phyloP scores from a whole-genome alignment of 2,888 invertebrate genomes.

The Nemoura dubitans region DNA sequence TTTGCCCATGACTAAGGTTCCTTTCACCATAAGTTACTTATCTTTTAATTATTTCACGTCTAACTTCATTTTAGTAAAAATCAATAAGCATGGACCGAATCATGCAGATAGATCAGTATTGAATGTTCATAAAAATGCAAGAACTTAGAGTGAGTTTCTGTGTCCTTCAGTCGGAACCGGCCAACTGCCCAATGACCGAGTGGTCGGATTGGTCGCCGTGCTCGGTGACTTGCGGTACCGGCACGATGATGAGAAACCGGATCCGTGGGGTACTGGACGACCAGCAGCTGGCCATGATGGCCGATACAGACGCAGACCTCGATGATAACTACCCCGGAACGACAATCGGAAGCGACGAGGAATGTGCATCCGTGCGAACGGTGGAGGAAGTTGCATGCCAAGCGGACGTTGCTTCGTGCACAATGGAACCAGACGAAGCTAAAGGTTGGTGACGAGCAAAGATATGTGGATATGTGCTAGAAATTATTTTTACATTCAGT shows the following conservation, averaged over 20 bases:
- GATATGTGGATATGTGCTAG: not conserved
- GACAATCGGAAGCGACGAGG: constrained; percentile 52
- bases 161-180: constrained; percentile 46
- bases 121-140: no score
- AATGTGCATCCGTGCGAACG: constrained; percentile 61
- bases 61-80: not conserved
- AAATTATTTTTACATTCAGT: constrained; percentile 19
- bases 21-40: not conserved
- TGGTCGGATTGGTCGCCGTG: constrained; percentile 89
- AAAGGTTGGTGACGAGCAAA: constrained; percentile 57
- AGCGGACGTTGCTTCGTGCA: constrained; percentile 58
- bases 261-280: constrained; percentile 54
- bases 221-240: constrained; percentile 80
- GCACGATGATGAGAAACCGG: constrained; percentile 71
- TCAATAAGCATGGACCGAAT: not conserved
- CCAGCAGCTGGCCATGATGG: constrained; percentile 45
- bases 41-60: not conserved
- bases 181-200: constrained; percentile 70
- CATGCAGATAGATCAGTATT: not conserved
- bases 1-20: not conserved
- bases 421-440: constrained; percentile 55
- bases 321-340: constrained; percentile 39
- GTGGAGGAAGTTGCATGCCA: constrained; percentile 65
- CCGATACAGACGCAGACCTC: constrained; percentile 51
- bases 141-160: no score